Percentiles rank a stretch among this genome's conserved stretches.
These are phyloP conservation scores for Galleria mellonella DNA, from an alignment of 1,140 invertebrate species.

Conservation along the genomic window DNA sequence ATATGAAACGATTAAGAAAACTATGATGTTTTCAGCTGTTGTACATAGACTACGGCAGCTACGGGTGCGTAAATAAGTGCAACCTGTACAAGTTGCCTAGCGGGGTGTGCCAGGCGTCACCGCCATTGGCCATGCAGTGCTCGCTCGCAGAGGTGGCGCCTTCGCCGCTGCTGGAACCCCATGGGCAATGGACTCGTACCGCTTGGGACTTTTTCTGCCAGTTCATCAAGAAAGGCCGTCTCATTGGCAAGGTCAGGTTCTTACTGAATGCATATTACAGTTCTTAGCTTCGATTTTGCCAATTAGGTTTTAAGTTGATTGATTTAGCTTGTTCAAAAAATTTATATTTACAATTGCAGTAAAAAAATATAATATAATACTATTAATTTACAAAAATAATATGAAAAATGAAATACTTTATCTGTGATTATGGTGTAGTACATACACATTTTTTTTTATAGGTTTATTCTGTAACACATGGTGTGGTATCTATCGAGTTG, in stretches of 20 bases:
- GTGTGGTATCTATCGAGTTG: constrained; percentile 80
- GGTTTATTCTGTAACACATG: constrained; percentile 87
- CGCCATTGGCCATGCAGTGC: constrained; percentile 83
- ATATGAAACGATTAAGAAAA: too few species aligned
- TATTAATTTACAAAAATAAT: too few species aligned
- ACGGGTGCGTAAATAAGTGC: constrained; percentile 45
- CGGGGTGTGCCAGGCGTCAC: constrained; percentile 16
- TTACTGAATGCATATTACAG: too few species aligned
- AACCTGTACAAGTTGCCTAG: constrained; percentile 45
- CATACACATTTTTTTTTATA: constrained; percentile 39
- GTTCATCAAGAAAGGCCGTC: constrained; percentile 31
- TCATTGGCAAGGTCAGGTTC: constrained; percentile 62
- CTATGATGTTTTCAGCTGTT: constrained; percentile 69
- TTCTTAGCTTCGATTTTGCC: too few species aligned
- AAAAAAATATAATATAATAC: too few species aligned
- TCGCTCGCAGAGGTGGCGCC: constrained; percentile 80
- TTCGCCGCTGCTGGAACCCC: constrained; percentile 71
- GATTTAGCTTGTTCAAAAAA: too few species aligned
- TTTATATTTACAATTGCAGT: too few species aligned
- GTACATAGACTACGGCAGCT: constrained; percentile 88
- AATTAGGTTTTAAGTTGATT: too few species aligned
- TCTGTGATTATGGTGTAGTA: too few species aligned
- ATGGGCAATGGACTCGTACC: constrained; percentile 76
- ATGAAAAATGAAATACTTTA: too few species aligned
- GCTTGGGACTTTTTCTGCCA: constrained; percentile 74